Percentiles rank a stretch among this genome's conserved stretches.
phyloP scores from a whole-genome alignment of 2,797 vertebrate species.

The Thamnophis elegans region DNA sequence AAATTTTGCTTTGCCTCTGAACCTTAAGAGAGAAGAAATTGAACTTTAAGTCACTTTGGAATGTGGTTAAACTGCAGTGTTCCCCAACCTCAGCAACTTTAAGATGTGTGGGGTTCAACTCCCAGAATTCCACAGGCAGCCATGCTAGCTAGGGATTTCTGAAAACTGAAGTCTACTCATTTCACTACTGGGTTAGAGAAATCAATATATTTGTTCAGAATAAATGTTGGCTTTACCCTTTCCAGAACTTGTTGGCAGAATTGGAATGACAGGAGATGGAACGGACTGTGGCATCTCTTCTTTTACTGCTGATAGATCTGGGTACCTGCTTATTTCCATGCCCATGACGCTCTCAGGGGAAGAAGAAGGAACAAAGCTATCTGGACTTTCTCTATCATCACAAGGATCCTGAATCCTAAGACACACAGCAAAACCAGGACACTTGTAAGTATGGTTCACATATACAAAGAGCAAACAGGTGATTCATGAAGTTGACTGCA shows the following conservation, averaged over 20 bases:
- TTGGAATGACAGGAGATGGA: constrained; percentile 90
- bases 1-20: constrained; percentile 85
- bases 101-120: neutral
- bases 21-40: constrained; percentile 66
- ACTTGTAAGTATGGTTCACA: constrained; percentile 1
- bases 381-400: constrained; percentile 91
- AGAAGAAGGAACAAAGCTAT: constrained; percentile 97
- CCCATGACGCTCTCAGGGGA: constrained; percentile 97
- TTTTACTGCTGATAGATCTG: constrained; percentile 90
- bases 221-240: constrained; percentile 78
- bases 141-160: neutral
- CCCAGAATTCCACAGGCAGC: neutral
- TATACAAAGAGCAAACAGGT: neutral
- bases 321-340: constrained; percentile 92
- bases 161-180: neutral
- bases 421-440: neutral
- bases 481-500: neutral
- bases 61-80: neutral
- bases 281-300: constrained; percentile 90
- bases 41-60: neutral
- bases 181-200: neutral
- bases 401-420: constrained; percentile 87
- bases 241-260: constrained; percentile 87
- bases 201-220: fast-evolving
- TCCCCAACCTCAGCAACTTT: neutral